Evolutionary conservation across 2,797 vertebrate genomes (phyloP).

Genomic region (Dicrostonyx torquatus): DNA sequence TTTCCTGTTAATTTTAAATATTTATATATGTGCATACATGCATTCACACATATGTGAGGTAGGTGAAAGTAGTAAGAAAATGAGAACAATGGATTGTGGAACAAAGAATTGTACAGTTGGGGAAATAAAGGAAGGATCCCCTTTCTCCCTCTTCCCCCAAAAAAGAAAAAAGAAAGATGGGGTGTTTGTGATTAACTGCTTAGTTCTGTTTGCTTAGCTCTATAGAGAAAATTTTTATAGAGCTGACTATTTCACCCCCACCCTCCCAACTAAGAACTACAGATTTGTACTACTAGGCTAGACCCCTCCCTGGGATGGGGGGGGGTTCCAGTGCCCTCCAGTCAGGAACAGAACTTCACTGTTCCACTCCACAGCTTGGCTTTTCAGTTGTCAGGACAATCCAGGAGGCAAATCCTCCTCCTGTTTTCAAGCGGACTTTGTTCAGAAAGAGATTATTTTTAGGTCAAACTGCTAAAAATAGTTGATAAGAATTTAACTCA

Average conservation of each 20-base stretch:
- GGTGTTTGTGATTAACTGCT: slow-evolving; percentile 22
- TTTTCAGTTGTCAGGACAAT: slow-evolving; percentile 30
- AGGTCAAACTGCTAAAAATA: slow-evolving; percentile 6
- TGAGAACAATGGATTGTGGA: background rate
- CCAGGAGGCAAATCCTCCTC: background rate
- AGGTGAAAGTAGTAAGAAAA: background rate
- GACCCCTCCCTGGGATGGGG: background rate
- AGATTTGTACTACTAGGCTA: background rate
- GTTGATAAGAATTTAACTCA: slow-evolving; percentile 28
- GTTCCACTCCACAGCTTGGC: slow-evolving; percentile 28
- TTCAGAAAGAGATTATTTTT: slow-evolving; percentile 53
- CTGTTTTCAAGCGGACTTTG: slow-evolving; percentile 11
- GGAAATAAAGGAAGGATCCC: slow-evolving; percentile 36
- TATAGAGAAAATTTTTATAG: slow-evolving; percentile 31
- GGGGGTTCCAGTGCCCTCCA: background rate
- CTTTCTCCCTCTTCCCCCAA: background rate
- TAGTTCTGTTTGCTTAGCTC: background rate
- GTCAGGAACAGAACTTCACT: background rate
- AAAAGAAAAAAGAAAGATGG: slow-evolving; percentile 2
- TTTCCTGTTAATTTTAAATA: slow-evolving; percentile 24
- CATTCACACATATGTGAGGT: background rate
- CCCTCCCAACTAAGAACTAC: slow-evolving; percentile 24
- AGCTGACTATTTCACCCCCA: slow-evolving; percentile 11
- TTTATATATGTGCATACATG: background rate
- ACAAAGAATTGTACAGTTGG: slow-evolving; percentile 6